These are phyloP conservation scores for Hippocampus barbouri DNA, from an alignment of 2,113 vertebrate species.

Conservation along the genomic window DNA sequence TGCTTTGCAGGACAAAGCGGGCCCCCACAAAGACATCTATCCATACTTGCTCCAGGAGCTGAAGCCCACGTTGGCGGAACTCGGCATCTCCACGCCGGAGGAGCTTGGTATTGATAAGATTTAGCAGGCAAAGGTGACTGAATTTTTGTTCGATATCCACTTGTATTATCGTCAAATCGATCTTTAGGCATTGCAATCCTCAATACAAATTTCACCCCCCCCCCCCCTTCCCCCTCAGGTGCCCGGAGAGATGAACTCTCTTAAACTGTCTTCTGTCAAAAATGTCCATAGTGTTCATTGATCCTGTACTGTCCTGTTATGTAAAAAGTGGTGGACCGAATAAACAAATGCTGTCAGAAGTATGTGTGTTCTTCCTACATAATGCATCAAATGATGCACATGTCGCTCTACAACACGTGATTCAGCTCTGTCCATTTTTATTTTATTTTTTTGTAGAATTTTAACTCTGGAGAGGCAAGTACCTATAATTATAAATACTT, in stretches of 20 bases:
- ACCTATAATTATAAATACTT: no score
- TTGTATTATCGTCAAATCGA: background rate
- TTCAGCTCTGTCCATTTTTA: background rate
- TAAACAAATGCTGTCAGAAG: constrained; percentile 56
- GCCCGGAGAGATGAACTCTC: constrained; percentile 42
- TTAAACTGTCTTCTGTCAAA: constrained; percentile 47
- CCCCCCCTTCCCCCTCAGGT: constrained; percentile 42
- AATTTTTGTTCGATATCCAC: background rate
- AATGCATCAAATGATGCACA: background rate
- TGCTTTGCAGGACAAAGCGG: constrained; percentile 86
- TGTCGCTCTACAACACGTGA: background rate
- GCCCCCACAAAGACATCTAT: constrained; percentile 93
- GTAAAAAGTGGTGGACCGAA: constrained; percentile 66
- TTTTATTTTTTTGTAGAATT: no score
- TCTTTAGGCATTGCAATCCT: background rate
- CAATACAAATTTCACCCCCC: background rate
- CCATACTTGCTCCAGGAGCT: constrained; percentile 96
- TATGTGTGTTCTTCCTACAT: background rate
- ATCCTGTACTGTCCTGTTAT: constrained; percentile 57
- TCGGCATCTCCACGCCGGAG: constrained; percentile 96
- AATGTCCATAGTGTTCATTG: constrained; percentile 58
- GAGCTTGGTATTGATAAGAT: constrained; percentile 88
- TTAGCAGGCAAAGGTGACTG: constrained; percentile 64
- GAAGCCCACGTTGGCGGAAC: constrained; percentile 87
- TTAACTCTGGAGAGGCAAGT: no score